Conservation (phyloP, 2,113 vertebrate species). For the Sarotherodon lohbergeri region DNA sequence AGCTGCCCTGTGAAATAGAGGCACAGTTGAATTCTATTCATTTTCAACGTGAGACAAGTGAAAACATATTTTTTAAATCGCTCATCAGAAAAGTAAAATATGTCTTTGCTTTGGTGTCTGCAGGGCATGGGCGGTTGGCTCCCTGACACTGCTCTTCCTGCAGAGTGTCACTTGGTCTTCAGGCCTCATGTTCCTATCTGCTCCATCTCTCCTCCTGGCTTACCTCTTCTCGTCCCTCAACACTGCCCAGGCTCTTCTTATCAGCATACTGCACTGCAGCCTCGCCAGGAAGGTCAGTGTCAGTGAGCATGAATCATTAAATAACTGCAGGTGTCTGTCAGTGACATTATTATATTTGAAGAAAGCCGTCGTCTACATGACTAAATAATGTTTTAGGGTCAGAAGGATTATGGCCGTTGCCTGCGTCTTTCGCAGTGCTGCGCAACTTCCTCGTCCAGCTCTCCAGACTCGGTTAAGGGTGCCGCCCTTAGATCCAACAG, state of each 20-base stretch:
- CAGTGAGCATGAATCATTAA: background rate
- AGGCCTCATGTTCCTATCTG: conserved; percentile 86
- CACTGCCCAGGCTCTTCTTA: conserved; percentile 88
- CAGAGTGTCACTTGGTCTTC: conserved; percentile 91
- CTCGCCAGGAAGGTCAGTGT: conserved; percentile 84
- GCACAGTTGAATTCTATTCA: background rate
- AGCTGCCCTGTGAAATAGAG: background rate
- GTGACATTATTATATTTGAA: background rate
- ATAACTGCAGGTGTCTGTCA: background rate
- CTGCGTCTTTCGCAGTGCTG: conserved; percentile 89
- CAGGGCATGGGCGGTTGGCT: conserved; percentile 90
- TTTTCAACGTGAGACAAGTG: background rate
- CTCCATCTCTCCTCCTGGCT: conserved; percentile 86
- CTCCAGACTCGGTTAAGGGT: conserved; percentile 86
- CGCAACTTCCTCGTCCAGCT: conserved; percentile 75
- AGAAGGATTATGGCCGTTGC: conserved; percentile 90
- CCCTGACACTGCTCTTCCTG: conserved; percentile 85
- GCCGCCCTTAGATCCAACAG: conserved; percentile 85
- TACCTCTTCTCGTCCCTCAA: conserved; percentile 95
- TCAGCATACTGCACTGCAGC: conserved; percentile 90
- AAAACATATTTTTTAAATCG: background rate
- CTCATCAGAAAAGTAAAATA: background rate
- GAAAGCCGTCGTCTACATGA: background rate
- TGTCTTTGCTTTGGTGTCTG: background rate
- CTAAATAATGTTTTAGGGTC: conserved; percentile 70